Evolutionary conservation across 1,140 invertebrate species (phyloP).

Genomic region (Pseudomyrmex sp.): DNA sequence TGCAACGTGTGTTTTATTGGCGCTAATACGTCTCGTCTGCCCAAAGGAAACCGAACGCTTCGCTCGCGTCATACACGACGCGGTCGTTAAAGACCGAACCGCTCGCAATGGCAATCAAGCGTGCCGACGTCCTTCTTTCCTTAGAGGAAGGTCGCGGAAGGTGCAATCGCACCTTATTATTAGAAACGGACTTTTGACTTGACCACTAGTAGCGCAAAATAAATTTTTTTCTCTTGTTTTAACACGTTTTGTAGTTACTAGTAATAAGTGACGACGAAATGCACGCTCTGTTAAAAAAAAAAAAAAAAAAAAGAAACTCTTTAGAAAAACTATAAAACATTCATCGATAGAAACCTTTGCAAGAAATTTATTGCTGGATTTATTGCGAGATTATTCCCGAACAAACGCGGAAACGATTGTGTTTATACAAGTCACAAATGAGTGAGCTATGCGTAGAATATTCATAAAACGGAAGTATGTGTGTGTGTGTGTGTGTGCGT

Average conservation of each 20-base stretch:
- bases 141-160: conserved; percentile 11
- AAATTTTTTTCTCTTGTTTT: too few relatives aligned
- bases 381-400: background rate
- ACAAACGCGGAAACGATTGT: background rate
- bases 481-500: too few relatives aligned
- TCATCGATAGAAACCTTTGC: background rate
- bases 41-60: conserved; percentile 35
- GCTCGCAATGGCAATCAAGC: conserved; percentile 1
- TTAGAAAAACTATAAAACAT: too few relatives aligned
- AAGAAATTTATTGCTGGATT: background rate
- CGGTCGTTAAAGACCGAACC: conserved; percentile 34
- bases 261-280: too few relatives aligned
- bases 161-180: conserved; percentile 16
- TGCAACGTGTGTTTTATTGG: conserved; percentile 60
- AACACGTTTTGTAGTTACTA: too few relatives aligned
- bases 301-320: too few relatives aligned
- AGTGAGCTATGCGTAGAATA: conserved; percentile 21
- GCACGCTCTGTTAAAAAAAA: too few relatives aligned
- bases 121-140: background rate
- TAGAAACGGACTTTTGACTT: conserved; percentile 16
- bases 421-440: conserved; percentile 2
- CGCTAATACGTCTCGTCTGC: conserved; percentile 58
- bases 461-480: conserved; percentile 1
- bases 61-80: conserved; percentile 16
- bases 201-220: too few relatives aligned